Conservation (phyloP, 2,888 invertebrate species). For the Leucania comma region DNA sequence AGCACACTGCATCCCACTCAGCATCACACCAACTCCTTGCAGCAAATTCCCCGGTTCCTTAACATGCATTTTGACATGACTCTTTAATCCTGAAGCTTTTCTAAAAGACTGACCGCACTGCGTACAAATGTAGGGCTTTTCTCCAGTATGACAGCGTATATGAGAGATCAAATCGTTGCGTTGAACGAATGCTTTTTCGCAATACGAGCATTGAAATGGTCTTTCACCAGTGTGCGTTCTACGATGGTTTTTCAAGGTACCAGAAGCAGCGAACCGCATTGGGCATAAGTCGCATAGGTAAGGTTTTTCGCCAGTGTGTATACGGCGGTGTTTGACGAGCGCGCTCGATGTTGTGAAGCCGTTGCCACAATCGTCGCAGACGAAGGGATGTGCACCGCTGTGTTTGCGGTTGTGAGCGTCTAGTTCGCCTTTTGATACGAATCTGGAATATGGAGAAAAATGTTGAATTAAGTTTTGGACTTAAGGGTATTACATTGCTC, state of each 20-base stretch:
- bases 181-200: constrained; percentile 91
- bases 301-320: constrained; percentile 91
- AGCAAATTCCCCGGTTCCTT: constrained; percentile 54
- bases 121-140: constrained; percentile 84
- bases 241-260: constrained; percentile 90
- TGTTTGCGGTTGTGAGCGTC: constrained; percentile 90
- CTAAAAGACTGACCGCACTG: constrained; percentile 89
- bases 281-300: constrained; percentile 91
- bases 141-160: constrained; percentile 90
- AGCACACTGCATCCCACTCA: constrained; percentile 53
- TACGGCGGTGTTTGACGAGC: constrained; percentile 90
- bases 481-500: too few relatives aligned
- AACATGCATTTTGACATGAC: constrained; percentile 86
- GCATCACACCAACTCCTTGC: constrained; percentile 53
- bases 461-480: background rate
- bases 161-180: constrained; percentile 90
- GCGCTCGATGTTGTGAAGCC: constrained; percentile 91
- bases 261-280: constrained; percentile 90
- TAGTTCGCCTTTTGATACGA: constrained; percentile 89
- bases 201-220: constrained; percentile 90
- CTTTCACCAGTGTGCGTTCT: constrained; percentile 91
- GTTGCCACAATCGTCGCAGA: constrained; percentile 89
- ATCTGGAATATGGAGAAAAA: constrained; percentile 73
- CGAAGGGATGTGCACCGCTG: constrained; percentile 91
- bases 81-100: constrained; percentile 87